phyloP scores from a whole-genome alignment of 2,888 invertebrate genomes.

The Acronicta psi region DNA sequence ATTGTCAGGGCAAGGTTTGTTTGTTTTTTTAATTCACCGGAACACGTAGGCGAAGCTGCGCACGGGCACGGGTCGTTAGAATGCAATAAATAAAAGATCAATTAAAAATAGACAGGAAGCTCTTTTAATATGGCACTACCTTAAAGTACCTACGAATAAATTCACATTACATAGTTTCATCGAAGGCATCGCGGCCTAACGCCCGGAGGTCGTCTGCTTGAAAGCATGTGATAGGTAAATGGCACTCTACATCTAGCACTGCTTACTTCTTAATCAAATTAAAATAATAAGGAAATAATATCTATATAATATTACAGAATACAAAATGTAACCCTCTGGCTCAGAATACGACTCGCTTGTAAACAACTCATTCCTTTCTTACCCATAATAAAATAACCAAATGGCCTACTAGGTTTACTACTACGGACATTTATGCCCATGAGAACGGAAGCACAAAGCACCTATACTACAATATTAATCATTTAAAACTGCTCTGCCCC shows the following conservation, averaged over 20 bases:
- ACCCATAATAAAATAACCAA: constrained; percentile 25
- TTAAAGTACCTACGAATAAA: constrained; percentile 71
- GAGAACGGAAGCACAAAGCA: constrained; percentile 35
- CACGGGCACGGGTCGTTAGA: too few species aligned
- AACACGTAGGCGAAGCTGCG: too few species aligned
- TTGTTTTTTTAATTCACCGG: too few species aligned
- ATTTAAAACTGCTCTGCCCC: too few species aligned
- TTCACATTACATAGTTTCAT: constrained; percentile 50
- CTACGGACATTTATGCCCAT: constrained; percentile 16
- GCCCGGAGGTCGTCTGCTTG: constrained; percentile 17
- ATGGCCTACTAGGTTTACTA: constrained; percentile 26
- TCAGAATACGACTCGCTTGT: constrained; percentile 28
- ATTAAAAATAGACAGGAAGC: constrained; percentile 86
- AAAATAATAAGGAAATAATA: too few species aligned
- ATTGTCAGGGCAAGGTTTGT: too few species aligned
- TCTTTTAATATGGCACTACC: constrained; percentile 89
- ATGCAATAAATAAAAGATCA: constrained; percentile 63
- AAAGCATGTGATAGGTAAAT: constrained; percentile 30
- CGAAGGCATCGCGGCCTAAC: constrained; percentile 63
- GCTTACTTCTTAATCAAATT: constrained; percentile 1
- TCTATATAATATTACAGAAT: too few species aligned
- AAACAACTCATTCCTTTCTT: constrained; percentile 9
- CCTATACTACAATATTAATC: too few species aligned
- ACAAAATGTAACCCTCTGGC: constrained; percentile 6
- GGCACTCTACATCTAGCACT: constrained; percentile 31